Base-by-base conservation (phyloP, 2,888 invertebrate genomes). In the Caenorhabditis zanzibari region DNA sequence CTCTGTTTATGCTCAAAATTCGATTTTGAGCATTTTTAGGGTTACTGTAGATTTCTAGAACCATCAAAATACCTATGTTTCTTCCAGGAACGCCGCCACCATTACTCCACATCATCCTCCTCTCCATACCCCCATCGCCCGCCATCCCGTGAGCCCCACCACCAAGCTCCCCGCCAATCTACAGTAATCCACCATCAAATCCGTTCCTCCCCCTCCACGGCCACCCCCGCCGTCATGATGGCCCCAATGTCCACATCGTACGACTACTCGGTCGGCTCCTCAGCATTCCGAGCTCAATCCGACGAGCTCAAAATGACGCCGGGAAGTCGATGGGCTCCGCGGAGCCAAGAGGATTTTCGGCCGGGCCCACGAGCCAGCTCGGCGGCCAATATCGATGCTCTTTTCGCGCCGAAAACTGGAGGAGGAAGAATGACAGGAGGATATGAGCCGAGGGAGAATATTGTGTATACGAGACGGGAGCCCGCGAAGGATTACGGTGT, bases 191-290 rank as follows among this genome's bases (percentile, higher is more conserved):
- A 69, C 19, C 68, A 68, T 32, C 77, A 41, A 35, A 82, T 82
- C 5, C 73, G 73, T 0, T 56, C 63, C 0, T 69, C 63, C 1
- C 26, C 63, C 7, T 63, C 63, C 12, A 22, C 59, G 5, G 52
- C 26, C 6, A 16, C 41, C n/a, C n/a, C 44, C 0, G 16, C 56
- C 2, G 71, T 79, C 3, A 54, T 71, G 19, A 79, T 83, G 79
- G 73, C 83, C 14, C 83, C 83, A 5, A 83, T 79, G 79, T 74
- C 83, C 4, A 63, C 79, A 0, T 82, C 82, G 1, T 82, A 82
- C 41, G 82, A 79, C 24, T 82, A 79, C 24, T 75, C 75, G 0
- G 56, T 75, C 47, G 80, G 72, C 7, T 59, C 61, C 1, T 66
- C 66, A 0, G 68, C 59, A 0, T 68, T 64, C 19, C 66, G 81